These are phyloP conservation scores for Venustaconcha ellipsiformis DNA, from an alignment of 1,140 invertebrate species.

Conservation along the genomic window DNA sequence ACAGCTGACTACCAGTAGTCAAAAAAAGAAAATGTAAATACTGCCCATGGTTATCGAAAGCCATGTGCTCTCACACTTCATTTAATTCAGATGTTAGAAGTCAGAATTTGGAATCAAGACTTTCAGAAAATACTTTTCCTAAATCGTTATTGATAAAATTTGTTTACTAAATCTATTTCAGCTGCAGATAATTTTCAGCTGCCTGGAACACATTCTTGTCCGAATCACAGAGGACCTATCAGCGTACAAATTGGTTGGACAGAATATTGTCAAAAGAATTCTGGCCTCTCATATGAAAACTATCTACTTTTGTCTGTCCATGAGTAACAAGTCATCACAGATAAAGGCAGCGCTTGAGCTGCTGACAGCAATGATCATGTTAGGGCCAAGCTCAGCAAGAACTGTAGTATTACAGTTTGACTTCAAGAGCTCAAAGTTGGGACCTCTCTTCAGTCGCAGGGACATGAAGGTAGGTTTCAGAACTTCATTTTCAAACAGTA, in stretches of 20 bases:
- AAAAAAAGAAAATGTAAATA: too few relatives aligned
- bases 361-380: conserved; percentile 38
- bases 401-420: conserved; percentile 36
- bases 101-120: too few relatives aligned
- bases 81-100: too few relatives aligned
- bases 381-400: conserved; percentile 21
- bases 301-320: conserved; percentile 23
- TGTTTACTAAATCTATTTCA: conserved; percentile 14
- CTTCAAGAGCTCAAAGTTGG: conserved; percentile 17
- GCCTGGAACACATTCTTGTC: conserved; percentile 38
- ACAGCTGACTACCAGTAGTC: too few relatives aligned
- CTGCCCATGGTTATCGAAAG: too few relatives aligned
- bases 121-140: neutral
- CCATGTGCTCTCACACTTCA: too few relatives aligned
- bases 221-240: conserved; percentile 39
- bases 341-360: conserved; percentile 38
- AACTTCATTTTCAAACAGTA: too few relatives aligned
- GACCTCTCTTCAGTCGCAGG: conserved; percentile 24
- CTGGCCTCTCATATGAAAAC: conserved; percentile 11
- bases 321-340: conserved; percentile 31
- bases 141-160: neutral
- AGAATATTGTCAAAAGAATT: conserved; percentile 32
- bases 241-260: conserved; percentile 10
- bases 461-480: conserved; percentile 33
- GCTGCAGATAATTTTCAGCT: conserved; percentile 32